Conservation (phyloP, 2,797 vertebrate genomes). For the Fistularia commersonii region DNA sequence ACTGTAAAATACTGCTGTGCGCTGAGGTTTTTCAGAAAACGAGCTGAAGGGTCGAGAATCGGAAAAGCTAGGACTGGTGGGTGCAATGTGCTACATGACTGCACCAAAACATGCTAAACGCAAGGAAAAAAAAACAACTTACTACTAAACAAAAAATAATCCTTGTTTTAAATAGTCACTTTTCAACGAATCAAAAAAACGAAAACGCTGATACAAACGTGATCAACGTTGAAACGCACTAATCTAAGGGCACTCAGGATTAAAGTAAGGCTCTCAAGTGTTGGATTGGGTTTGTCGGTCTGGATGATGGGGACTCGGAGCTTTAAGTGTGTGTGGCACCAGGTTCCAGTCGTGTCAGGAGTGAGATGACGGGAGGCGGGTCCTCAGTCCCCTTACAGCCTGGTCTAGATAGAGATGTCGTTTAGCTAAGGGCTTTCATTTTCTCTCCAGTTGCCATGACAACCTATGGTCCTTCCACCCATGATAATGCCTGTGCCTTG, state of each 20-base stretch:
- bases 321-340: constrained; percentile 41
- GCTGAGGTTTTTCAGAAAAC: neutral
- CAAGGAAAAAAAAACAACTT: constrained; percentile 12
- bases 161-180: neutral
- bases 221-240: neutral
- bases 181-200: neutral
- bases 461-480: constrained; percentile 27
- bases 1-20: no score
- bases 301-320: no score
- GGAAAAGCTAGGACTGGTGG: constrained; percentile 9
- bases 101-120: constrained; percentile 3
- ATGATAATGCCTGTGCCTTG: constrained; percentile 79
- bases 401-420: constrained; percentile 37
- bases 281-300: neutral
- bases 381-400: constrained; percentile 45
- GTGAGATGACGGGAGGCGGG: constrained; percentile 2
- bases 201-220: neutral
- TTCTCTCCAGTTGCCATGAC: constrained; percentile 34
- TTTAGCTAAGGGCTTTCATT: constrained; percentile 13
- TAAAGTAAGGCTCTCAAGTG: constrained; percentile 7
- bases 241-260: neutral
- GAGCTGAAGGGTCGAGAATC: constrained; percentile 25
- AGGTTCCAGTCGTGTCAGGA: constrained; percentile 44
- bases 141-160: constrained; percentile 7
- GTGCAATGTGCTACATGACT: constrained; percentile 33